Conservation (phyloP, 2,888 invertebrate species). For the Amaurobius ferox region DNA sequence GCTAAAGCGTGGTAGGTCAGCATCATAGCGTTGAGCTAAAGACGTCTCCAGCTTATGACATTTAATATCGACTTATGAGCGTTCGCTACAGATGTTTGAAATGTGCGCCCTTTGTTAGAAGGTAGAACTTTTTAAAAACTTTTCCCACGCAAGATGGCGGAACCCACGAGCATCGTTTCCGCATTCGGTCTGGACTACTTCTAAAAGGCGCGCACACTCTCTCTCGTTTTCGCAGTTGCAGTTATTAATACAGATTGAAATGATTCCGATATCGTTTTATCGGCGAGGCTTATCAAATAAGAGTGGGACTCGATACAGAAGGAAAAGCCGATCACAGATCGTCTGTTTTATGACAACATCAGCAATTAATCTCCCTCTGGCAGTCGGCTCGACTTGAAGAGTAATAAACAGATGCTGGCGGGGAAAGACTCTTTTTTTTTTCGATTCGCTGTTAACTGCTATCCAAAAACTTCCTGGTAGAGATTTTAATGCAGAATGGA, state of each 20-base stretch:
- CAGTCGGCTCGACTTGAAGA: constrained; percentile 11
- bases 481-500: background rate
- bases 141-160: no score
- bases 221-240: constrained; percentile 4
- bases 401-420: constrained; percentile 26
- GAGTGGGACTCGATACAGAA: constrained; percentile 53
- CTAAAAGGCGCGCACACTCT: no score
- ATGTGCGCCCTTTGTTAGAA: no score
- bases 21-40: no score
- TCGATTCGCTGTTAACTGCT: background rate
- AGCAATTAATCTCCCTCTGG: constrained; percentile 49
- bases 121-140: no score
- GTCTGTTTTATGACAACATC: constrained; percentile 60
- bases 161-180: no score
- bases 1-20: no score
- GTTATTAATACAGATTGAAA: constrained; percentile 65
- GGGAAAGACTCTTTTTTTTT: no score
- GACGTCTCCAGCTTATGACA: no score
- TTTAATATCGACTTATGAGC: no score
- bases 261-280: constrained; percentile 62
- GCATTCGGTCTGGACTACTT: no score
- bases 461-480: background rate
- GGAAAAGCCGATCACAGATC: background rate
- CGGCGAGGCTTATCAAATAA: constrained; percentile 49
- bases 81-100: no score